Evolutionary conservation across 2,888 invertebrate genomes (phyloP), one percentile per base, ranked within the genome.

Genomic region (Nephrotoma appendiculata): DNA sequence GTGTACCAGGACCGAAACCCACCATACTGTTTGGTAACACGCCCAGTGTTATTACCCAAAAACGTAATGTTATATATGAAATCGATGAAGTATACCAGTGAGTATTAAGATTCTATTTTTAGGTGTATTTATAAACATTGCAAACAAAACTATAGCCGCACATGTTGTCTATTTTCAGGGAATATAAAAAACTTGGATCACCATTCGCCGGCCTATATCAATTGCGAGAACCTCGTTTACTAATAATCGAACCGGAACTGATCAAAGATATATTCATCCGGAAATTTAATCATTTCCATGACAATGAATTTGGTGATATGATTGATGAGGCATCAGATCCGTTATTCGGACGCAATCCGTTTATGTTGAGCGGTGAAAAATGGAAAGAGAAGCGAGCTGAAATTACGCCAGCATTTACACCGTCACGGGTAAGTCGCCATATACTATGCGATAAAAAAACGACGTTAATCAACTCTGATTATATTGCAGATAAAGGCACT

Each of bases 301-400:
- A 91, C 85, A 88, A 88, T 85, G 87, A 87, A 44, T 87, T 87
- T 15, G 48, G 41, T 31, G 41, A 86, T 45, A 88, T 90, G 88
- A 88, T 92, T 1, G 90, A 92, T 87, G 91, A 92, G 48, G 89
- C 92, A 15, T 88, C 89, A 0, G 93, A 94, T 87, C 92, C 91
- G 0, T 88, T 94, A 5, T 89, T 92, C 6, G 91, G 91, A 1
- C 91, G 91, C 85, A 92, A 93, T 90, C 92, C 93, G 0, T 93
- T 94, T 88, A 87, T 90, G 0, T 88, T 93, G 41, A 91, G 90
- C 11, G 92, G 93, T 0, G 90, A 91, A 12, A 89, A 91, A 88
- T 93, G 94, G 94, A 92, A 92, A 87, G 89, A 90, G 0, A 89
- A 92, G 1, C 90, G 94, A 6, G 89, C 90, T 0, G 92, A 92